phyloP scores from a whole-genome alignment of 2,113 vertebrate species.

The Chunga burmeisteri region DNA sequence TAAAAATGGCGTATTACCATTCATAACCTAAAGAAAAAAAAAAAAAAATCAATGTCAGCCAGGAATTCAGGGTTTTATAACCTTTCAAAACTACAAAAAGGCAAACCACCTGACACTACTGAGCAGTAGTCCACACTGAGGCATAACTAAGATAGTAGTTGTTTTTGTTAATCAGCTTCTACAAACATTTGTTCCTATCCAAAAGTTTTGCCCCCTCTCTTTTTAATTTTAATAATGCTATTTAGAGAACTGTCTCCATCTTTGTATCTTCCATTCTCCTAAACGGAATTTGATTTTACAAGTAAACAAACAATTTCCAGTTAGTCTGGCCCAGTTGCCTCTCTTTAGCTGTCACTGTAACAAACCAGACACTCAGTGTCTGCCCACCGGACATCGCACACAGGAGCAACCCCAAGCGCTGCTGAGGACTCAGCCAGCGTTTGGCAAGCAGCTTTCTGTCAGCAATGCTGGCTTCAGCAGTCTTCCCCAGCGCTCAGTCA shows the following conservation, averaged over 20 bases:
- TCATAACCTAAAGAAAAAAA: neutral
- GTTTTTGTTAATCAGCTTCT: neutral
- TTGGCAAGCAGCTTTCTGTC: neutral
- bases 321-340: neutral
- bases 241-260: neutral
- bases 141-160: neutral
- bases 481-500: neutral
- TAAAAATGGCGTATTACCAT: neutral
- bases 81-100: neutral
- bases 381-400: no score
- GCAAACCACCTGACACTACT: neutral
- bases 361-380: rapidly evolving
- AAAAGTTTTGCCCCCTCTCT: neutral
- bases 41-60: neutral
- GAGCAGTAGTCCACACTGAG: neutral
- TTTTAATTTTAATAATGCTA: neutral
- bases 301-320: neutral
- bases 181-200: neutral
- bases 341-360: neutral
- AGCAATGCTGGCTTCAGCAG: neutral
- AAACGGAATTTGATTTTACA: neutral
- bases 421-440: neutral
- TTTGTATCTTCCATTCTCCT: neutral
- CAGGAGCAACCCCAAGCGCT: neutral
- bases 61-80: neutral